Conservation (phyloP, 2,888 invertebrate species). For the Xestoiulus laeticollis region DNA sequence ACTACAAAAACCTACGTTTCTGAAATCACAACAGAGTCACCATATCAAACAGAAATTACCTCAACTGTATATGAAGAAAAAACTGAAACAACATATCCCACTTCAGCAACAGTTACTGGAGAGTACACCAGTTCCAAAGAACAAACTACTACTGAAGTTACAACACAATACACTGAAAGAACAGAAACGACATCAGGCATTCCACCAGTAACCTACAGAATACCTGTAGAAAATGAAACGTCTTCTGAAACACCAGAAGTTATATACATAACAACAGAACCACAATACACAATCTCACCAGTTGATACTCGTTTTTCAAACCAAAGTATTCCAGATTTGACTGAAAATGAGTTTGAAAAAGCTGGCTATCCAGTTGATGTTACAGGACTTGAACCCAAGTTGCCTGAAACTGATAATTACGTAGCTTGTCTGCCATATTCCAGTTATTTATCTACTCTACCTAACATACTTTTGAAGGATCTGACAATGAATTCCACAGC, state of each 20-base stretch:
- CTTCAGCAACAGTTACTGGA: not conserved
- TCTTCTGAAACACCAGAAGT: not conserved
- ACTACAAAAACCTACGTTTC: not conserved
- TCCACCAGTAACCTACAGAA: not conserved
- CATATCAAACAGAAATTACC: not conserved
- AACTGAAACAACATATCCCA: not conserved
- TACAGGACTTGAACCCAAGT: not conserved
- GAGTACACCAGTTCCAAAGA: constrained; percentile 24
- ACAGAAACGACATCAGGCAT: constrained; percentile 12
- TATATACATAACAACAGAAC: not conserved
- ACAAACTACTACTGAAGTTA: not conserved
- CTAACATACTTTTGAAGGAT: constrained; percentile 6
- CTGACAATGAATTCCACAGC: constrained; percentile 45
- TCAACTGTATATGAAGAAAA: constrained; percentile 12
- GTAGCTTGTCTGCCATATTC: constrained; percentile 51
- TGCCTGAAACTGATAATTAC: not conserved
- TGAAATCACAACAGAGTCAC: not conserved
- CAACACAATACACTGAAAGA: not conserved
- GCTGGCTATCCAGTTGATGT: constrained; percentile 11
- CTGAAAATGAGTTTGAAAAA: constrained; percentile 43
- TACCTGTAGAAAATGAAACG: not conserved
- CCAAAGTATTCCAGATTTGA: constrained; percentile 41
- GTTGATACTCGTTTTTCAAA: not conserved
- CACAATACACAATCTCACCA: not conserved
- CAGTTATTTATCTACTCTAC: constrained; percentile 19